phyloP scores from a whole-genome alignment of 1,140 invertebrate genomes.

The Drosophila ananassae region DNA sequence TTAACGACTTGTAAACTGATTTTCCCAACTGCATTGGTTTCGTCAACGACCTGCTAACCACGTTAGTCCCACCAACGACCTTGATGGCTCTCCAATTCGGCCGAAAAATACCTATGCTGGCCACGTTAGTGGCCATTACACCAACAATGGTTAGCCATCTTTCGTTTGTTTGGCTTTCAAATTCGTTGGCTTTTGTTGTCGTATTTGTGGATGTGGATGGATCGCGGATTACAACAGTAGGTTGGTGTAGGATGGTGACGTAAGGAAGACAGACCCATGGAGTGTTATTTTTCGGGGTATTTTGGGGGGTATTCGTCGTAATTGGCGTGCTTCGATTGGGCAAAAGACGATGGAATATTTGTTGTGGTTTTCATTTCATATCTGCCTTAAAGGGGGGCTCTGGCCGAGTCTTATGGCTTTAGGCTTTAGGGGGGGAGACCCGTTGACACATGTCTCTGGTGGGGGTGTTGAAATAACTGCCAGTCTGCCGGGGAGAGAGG shows the following conservation, averaged over 20 bases:
- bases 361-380: conserved; percentile 21
- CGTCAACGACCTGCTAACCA: conserved; percentile 8
- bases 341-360: conserved; percentile 64
- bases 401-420: background rate
- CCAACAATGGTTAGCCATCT: conserved; percentile 13
- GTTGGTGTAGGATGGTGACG: conserved; percentile 38
- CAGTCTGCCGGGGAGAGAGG: too few species aligned
- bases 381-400: background rate
- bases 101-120: conserved; percentile 37
- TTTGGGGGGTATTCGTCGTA: conserved; percentile 53
- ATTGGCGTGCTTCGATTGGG: conserved; percentile 74
- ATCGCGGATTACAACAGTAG: conserved; percentile 37
- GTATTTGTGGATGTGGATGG: background rate
- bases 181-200: conserved; percentile 37
- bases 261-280: conserved; percentile 33
- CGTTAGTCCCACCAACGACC: conserved; percentile 39
- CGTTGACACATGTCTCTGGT: conserved; percentile 46
- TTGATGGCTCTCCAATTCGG: conserved; percentile 46
- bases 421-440: conserved; percentile 2
- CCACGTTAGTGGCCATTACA: conserved; percentile 43
- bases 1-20: conserved; percentile 8
- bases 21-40: conserved; percentile 6
- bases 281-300: conserved; percentile 11
- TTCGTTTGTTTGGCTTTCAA: conserved; percentile 52
- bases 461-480: conserved; percentile 63